Percentiles rank a stretch among this genome's conserved stretches.
These are phyloP conservation scores for Sylvietta virens DNA, from an alignment of 2,113 vertebrate genomes.

Conservation along the genomic window DNA sequence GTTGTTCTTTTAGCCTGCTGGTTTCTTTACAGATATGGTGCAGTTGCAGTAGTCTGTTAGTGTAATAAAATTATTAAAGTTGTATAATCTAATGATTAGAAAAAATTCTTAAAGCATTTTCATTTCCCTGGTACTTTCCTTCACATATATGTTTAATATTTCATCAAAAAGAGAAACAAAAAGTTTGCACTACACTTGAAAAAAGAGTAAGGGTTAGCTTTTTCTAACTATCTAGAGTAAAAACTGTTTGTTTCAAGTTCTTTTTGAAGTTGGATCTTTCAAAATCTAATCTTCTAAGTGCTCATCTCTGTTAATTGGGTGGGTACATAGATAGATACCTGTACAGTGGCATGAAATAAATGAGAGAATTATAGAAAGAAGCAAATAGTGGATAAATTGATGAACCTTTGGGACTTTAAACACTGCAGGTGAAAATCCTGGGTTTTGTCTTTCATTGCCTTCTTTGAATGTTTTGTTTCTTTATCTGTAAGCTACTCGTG, in stretches of 20 bases:
- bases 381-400: background rate
- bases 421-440: background rate
- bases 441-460: background rate
- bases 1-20: background rate
- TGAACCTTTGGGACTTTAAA: background rate
- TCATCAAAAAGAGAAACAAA: conserved; percentile 29
- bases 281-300: background rate
- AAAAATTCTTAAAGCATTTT: background rate
- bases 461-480: background rate
- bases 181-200: background rate
- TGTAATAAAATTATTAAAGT: background rate
- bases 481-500: background rate
- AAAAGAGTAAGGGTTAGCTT: background rate
- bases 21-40: background rate
- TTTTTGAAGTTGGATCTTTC: conserved; percentile 12
- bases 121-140: background rate
- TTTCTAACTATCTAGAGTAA: background rate
- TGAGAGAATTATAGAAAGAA: background rate
- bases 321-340: background rate
- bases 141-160: conserved; percentile 5
- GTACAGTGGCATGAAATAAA: background rate
- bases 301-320: background rate
- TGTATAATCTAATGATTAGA: background rate
- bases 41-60: background rate
- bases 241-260: background rate